Evolutionary conservation across 2,888 invertebrate genomes (phyloP).

Genomic region (Diarsia dahlii): DNA sequence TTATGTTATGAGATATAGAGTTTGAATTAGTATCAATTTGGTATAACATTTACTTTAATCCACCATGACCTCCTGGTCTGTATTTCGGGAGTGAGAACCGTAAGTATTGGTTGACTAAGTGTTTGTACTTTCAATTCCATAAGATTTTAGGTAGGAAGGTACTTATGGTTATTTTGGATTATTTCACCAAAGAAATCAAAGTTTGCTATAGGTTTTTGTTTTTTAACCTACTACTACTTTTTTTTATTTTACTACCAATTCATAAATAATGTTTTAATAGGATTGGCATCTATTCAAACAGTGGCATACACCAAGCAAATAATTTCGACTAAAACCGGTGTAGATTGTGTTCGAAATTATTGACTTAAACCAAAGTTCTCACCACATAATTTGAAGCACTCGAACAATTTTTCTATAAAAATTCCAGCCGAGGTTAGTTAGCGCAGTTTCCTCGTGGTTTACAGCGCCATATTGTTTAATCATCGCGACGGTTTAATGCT

Average conservation of each 20-base stretch:
- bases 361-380: neutral
- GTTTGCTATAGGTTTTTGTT: neutral
- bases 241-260: no score
- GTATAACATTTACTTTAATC: neutral
- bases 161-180: neutral
- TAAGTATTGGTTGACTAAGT: no score
- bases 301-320: neutral
- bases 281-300: neutral
- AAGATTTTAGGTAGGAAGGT: no score
- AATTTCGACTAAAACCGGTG: neutral
- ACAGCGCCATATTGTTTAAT: conserved; percentile 60
- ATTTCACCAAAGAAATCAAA: neutral
- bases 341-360: neutral
- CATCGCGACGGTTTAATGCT: conserved; percentile 54
- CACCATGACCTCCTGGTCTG: neutral
- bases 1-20: neutral
- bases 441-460: conserved; percentile 28
- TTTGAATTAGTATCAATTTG: conserved; percentile 5
- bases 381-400: neutral
- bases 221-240: no score
- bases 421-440: conserved; percentile 32
- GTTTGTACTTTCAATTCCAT: no score
- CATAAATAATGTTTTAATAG: neutral
- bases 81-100: no score
- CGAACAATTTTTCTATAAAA: conserved; percentile 11